These are phyloP conservation scores for Ophiothrix spiculata DNA, from an alignment of 35 echinoderm and acorn worm species.

Conservation along the genomic window DNA sequence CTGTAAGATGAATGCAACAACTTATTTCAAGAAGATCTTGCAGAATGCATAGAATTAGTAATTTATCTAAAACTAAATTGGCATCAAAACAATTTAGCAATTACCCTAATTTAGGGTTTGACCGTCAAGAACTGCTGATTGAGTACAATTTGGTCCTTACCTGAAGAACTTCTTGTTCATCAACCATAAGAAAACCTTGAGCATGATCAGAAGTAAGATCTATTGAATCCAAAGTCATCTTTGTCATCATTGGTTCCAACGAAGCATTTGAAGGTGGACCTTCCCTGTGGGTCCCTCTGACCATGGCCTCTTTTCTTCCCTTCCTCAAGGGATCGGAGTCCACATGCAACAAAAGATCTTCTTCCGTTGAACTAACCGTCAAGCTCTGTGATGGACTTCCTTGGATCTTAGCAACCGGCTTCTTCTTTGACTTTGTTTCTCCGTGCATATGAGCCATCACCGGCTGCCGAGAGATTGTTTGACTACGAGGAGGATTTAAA, in stretches of 20 bases:
- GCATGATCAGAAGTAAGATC: conserved; percentile 13
- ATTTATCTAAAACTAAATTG: background rate
- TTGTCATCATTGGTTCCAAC: background rate
- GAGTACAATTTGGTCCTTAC: conserved; percentile 16
- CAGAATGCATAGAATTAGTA: background rate
- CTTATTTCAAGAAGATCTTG: background rate
- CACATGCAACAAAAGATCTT: background rate
- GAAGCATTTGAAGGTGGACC: conserved; percentile 14
- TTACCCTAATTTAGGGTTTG: background rate
- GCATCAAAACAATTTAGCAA: background rate
- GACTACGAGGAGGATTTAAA: background rate
- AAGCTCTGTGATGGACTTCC: background rate
- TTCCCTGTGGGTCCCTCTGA: background rate
- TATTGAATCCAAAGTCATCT: background rate
- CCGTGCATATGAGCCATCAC: background rate
- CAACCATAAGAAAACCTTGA: conserved; percentile 75
- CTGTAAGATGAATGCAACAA: background rate
- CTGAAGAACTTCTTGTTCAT: conserved; percentile 93
- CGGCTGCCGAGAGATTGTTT: background rate
- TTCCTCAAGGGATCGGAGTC: conserved; percentile 4
- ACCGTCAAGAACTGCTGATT: background rate
- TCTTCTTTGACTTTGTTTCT: conserved; percentile 25
- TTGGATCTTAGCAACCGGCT: background rate
- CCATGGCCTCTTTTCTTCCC: conserved; percentile 19
- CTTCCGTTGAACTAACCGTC: background rate